Percentiles rank a stretch among this genome's conserved stretches.
Evolutionary conservation across 1,140 invertebrate species (phyloP).

Genomic region (Penaeus indicus): DNA sequence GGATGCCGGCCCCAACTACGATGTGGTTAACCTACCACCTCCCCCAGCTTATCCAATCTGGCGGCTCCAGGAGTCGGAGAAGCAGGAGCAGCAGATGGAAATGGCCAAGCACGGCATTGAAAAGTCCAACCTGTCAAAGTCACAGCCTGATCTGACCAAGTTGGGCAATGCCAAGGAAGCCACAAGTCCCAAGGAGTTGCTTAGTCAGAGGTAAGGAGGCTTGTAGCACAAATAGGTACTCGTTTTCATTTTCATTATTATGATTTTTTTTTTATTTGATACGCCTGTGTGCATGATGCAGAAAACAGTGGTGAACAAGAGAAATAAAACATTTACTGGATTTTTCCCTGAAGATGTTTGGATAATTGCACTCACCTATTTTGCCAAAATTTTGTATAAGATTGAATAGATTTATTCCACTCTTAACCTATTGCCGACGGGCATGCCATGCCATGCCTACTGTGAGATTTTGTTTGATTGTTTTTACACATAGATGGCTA

Average conservation of each 20-base stretch:
- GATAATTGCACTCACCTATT: no score
- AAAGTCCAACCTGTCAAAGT: conserved; percentile 77
- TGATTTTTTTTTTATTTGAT: no score
- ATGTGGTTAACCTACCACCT: conserved; percentile 57
- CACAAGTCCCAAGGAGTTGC: conserved; percentile 60
- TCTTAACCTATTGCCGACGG: no score
- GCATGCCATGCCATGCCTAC: no score
- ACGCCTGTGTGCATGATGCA: no score
- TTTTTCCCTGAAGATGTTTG: no score
- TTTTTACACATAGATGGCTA: no score
- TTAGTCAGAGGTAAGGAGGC: conserved; percentile 60
- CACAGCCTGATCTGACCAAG: conserved; percentile 79
- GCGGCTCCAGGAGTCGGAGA: conserved; percentile 72
- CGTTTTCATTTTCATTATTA: no score
- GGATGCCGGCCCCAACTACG: conserved; percentile 66
- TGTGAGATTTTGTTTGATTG: no score
- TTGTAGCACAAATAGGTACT: conserved; percentile 68
- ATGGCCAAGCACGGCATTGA: conserved; percentile 33
- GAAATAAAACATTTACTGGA: no score
- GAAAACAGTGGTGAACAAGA: no score
- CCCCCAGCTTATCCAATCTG: conserved; percentile 70
- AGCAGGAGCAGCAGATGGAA: conserved; percentile 68
- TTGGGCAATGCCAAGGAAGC: conserved; percentile 53
- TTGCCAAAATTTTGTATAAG: conserved; percentile 51
- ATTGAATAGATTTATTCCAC: conserved; percentile 59